phyloP scores from a whole-genome alignment of 2,797 vertebrate genomes.

The Numenius phaeopus region DNA sequence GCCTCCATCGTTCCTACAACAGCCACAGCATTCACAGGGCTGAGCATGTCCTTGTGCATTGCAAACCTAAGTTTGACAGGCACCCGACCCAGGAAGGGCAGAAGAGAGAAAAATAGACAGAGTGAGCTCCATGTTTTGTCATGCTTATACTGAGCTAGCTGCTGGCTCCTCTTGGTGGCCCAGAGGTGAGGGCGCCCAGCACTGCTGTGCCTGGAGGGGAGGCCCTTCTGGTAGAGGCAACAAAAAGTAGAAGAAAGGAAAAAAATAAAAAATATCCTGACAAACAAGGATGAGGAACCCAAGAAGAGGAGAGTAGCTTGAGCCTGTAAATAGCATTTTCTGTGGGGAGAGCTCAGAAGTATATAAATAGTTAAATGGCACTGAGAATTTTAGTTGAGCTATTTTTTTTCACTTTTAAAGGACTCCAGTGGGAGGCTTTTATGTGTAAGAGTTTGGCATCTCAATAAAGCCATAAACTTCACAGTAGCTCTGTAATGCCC shows the following conservation, averaged over 20 bases:
- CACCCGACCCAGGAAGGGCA: fast-evolving
- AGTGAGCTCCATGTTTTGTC: neutral
- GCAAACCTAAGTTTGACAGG: neutral
- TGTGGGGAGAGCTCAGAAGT: neutral
- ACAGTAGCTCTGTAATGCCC: neutral
- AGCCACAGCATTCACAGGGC: fast-evolving
- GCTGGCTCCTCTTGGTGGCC: neutral
- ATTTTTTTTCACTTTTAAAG: neutral
- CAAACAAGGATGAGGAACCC: neutral
- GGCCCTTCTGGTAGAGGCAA: neutral
- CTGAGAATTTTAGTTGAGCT: neutral
- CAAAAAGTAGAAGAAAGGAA: neutral
- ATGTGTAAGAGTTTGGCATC: neutral
- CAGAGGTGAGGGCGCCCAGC: fast-evolving
- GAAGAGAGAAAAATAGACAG: neutral
- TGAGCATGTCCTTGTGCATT: neutral
- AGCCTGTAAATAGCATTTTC: constrained; percentile 13
- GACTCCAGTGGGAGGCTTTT: neutral
- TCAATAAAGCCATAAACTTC: constrained; percentile 5
- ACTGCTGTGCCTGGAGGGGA: neutral
- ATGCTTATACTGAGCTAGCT: neutral
- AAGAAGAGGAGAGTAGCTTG: constrained; percentile 1
- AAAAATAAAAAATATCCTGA: neutral
- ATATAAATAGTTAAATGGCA: neutral
- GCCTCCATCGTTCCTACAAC: too few species aligned